Evolutionary conservation across 2,797 vertebrate genomes (phyloP).

Genomic region (Muraenolepis orangiensis): DNA sequence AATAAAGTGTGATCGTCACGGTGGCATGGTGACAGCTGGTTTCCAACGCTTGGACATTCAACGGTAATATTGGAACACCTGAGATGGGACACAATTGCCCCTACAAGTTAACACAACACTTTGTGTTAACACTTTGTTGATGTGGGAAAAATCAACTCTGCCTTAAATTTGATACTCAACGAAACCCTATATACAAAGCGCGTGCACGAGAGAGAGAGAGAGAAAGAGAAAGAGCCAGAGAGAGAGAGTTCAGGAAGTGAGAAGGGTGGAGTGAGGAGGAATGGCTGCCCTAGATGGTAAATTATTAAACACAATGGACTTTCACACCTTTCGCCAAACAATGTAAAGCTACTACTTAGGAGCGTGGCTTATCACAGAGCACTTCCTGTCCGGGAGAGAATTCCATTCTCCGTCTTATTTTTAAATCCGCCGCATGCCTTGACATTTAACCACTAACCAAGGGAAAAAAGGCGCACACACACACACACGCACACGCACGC

Average conservation of each 20-base stretch:
- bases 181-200: no score
- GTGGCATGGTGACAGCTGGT: no score
- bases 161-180: no score
- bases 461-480: not conserved
- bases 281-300: slow-evolving; percentile 62
- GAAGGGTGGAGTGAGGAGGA: slow-evolving; percentile 51
- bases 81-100: no score
- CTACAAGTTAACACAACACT: no score
- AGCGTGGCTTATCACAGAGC: slow-evolving; percentile 53
- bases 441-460: slow-evolving; percentile 31
- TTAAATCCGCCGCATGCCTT: slow-evolving; percentile 27
- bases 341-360: slow-evolving; percentile 52
- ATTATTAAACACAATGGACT: slow-evolving; percentile 78
- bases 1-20: no score
- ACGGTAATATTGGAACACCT: no score
- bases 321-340: slow-evolving; percentile 68
- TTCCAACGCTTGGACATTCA: no score
- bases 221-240: not conserved
- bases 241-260: slow-evolving; percentile 45
- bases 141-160: no score
- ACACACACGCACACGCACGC: no score
- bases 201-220: not conserved
- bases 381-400: slow-evolving; percentile 48
- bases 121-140: no score
- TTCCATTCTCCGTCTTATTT: slow-evolving; percentile 43